These are phyloP conservation scores for Liparis tanakae DNA, from an alignment of 2,797 vertebrate species.

Conservation along the genomic window DNA sequence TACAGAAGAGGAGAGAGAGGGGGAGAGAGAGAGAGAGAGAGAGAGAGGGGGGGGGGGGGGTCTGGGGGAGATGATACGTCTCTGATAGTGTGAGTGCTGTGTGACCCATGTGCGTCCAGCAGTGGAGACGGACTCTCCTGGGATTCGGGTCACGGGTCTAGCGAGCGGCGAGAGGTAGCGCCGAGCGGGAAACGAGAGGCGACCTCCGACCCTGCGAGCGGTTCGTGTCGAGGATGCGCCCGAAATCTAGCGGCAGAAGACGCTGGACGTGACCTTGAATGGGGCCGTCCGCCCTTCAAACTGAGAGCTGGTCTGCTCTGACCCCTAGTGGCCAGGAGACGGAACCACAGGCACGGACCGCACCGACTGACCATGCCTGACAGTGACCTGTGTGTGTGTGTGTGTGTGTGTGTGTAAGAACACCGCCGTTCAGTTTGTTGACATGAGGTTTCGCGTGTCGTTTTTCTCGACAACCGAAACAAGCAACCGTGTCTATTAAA, in stretches of 20 bases:
- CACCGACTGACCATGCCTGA: too few species aligned
- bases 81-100: constrained; percentile 30
- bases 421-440: rapidly evolving
- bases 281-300: neutral
- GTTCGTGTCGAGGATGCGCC: constrained; percentile 37
- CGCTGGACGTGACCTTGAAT: constrained; percentile 11
- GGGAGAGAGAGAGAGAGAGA: neutral
- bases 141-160: constrained; percentile 32
- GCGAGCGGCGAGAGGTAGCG: constrained; percentile 8
- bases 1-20: neutral
- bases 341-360: constrained; percentile 1
- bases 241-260: constrained; percentile 11
- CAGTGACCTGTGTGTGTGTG: too few species aligned
- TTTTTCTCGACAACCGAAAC: constrained; percentile 7
- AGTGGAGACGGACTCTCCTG: constrained; percentile 11
- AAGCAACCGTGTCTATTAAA: too few species aligned
- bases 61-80: neutral
- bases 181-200: constrained; percentile 36
- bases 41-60: too few species aligned
- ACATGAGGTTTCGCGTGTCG: neutral
- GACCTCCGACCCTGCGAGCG: neutral
- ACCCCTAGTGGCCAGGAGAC: constrained; percentile 67
- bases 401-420: constrained; percentile 18
- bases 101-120: constrained; percentile 27
- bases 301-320: constrained; percentile 34